Percentiles rank a stretch among this genome's conserved stretches.
Evolutionary conservation across 2,888 invertebrate genomes (phyloP).

Genomic region (Acleris laterana): DNA sequence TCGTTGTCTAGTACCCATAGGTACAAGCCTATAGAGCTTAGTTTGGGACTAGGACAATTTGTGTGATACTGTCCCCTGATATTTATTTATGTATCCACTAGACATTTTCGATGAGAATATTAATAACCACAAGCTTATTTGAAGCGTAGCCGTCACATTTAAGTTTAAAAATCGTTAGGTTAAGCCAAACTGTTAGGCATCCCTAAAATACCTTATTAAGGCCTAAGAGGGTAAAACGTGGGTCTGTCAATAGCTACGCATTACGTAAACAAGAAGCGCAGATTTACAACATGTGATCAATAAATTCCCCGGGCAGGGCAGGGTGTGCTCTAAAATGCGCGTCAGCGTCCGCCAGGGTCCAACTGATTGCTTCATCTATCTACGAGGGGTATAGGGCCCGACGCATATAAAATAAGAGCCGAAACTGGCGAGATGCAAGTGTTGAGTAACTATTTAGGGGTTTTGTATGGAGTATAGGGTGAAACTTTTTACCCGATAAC

Average conservation of each 20-base stretch:
- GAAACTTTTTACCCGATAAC: no score
- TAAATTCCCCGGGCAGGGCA: slow-evolving; percentile 68
- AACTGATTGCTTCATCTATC: slow-evolving; percentile 80
- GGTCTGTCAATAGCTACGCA: slow-evolving; percentile 44
- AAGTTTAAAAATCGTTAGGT: no score
- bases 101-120: no score
- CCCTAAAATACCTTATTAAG: neutral
- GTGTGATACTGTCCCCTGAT: no score
- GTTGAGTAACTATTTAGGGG: neutral
- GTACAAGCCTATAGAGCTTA: no score
- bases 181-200: neutral
- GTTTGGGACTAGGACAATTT: no score
- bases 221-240: slow-evolving; percentile 21
- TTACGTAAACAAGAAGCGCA: slow-evolving; percentile 64
- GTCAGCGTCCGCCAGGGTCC: slow-evolving; percentile 70
- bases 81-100: no score
- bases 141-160: no score
- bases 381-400: slow-evolving; percentile 58
- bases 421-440: slow-evolving; percentile 41
- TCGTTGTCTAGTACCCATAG: no score
- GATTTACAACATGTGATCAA: slow-evolving; percentile 76
- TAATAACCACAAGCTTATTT: no score
- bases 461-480: neutral
- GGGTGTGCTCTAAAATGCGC: slow-evolving; percentile 63
- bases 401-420: slow-evolving; percentile 70